phyloP scores from a whole-genome alignment of 2,888 invertebrate species.

The Melipona bicolor region DNA sequence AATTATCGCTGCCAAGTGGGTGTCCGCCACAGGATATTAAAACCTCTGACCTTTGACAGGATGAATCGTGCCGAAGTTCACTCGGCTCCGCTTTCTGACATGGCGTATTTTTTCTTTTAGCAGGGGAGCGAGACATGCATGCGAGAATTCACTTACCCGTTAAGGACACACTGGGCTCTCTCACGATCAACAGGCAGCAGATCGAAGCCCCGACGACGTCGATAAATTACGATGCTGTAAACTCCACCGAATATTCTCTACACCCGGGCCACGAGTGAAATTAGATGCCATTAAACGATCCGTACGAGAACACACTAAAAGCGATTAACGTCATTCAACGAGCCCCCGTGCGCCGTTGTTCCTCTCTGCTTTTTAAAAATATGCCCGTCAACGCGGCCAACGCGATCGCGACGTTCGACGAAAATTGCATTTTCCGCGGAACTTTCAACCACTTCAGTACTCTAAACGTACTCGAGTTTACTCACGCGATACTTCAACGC shows the following conservation, averaged over 20 bases:
- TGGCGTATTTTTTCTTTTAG: conserved; percentile 4
- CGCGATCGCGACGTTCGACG: conserved; percentile 3
- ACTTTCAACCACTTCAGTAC: neutral
- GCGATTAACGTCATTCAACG: conserved; percentile 12
- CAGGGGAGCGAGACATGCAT: neutral
- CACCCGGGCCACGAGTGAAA: neutral
- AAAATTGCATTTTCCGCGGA: conserved; percentile 8
- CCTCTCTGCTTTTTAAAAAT: conserved; percentile 23
- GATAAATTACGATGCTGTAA: conserved; percentile 41
- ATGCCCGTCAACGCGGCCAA: neutral
- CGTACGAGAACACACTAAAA: conserved; percentile 7
- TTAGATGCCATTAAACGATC: conserved; percentile 47
- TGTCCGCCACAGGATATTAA: conserved; percentile 82
- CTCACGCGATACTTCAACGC: neutral
- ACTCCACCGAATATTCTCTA: conserved; percentile 1
- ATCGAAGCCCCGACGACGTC: conserved; percentile 42
- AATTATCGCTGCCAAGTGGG: conserved; percentile 82
- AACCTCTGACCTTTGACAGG: conserved; percentile 78
- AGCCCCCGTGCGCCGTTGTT: neutral
- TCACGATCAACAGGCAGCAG: conserved; percentile 51
- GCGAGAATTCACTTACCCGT: conserved; percentile 44
- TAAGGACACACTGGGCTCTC: conserved; percentile 26
- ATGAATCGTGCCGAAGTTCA: conserved; percentile 63
- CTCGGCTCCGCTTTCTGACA: conserved; percentile 17
- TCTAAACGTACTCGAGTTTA: neutral